These are phyloP conservation scores for Cosmorhoe ocellata DNA, from an alignment of 2,888 invertebrate species.

Conservation along the genomic window DNA sequence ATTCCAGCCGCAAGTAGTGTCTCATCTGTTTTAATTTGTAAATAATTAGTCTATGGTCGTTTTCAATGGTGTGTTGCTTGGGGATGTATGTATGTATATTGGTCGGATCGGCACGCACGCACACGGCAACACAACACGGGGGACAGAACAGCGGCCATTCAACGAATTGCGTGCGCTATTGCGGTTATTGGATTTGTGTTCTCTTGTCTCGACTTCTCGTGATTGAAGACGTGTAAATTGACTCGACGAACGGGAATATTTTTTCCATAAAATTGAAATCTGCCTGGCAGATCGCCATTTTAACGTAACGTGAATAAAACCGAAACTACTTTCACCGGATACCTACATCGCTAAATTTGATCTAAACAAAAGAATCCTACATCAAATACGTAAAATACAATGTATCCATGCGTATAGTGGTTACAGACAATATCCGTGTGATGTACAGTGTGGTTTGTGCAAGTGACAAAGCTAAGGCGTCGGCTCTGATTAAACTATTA, in stretches of 20 bases:
- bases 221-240: slow-evolving; percentile 60
- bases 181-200: slow-evolving; percentile 36
- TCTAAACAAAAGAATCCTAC: slow-evolving; percentile 63
- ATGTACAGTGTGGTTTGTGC: slow-evolving; percentile 70
- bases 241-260: slow-evolving; percentile 51
- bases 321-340: slow-evolving; percentile 71
- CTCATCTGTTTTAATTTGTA: no score
- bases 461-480: slow-evolving; percentile 78
- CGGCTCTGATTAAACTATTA: slow-evolving; percentile 73
- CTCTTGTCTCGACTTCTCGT: slow-evolving; percentile 56
- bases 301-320: slow-evolving; percentile 43
- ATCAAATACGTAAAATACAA: slow-evolving; percentile 60
- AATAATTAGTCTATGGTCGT: no score
- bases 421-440: slow-evolving; percentile 59
- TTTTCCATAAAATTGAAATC: slow-evolving; percentile 44
- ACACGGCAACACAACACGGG: neutral
- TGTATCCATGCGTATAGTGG: slow-evolving; percentile 69
- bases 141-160: neutral
- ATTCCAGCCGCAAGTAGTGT: no score
- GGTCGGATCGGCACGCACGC: neutral
- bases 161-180: slow-evolving; percentile 26
- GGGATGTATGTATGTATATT: no score
- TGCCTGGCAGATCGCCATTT: slow-evolving; percentile 43
- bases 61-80: no score
- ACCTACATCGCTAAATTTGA: slow-evolving; percentile 73